A percentile compares a stretch with the other conserved stretches of the same genome.
Conservation (phyloP, 2,888 invertebrate genomes). For the Frankliniella fusca region DNA sequence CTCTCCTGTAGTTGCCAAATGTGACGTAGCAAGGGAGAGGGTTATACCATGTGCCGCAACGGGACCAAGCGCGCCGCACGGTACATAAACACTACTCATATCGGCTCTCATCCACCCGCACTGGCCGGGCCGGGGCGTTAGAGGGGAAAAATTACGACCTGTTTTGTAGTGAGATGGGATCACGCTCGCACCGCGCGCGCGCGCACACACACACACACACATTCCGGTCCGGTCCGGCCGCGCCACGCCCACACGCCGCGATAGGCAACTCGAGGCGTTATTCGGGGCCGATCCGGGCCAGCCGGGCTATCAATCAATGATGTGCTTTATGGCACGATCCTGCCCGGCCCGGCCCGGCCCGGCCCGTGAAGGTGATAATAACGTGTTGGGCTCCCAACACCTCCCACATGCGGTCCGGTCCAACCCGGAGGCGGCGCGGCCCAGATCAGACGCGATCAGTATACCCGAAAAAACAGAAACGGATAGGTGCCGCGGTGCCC, state of each 20-base stretch:
- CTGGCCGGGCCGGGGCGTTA: neutral
- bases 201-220: neutral
- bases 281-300: neutral
- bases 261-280: neutral
- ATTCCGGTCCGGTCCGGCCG: neutral
- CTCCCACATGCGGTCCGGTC: neutral
- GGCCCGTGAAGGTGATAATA: constrained; percentile 12
- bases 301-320: neutral
- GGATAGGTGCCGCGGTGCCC: no score
- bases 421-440: no score
- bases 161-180: constrained; percentile 18
- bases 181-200: neutral
- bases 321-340: neutral
- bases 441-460: no score
- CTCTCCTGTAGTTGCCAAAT: no score
- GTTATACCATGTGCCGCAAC: no score
- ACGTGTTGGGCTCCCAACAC: neutral
- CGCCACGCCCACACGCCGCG: neutral
- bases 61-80: no score
- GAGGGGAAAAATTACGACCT: constrained; percentile 22
- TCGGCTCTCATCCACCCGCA: neutral
- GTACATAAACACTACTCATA: neutral
- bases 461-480: no score
- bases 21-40: no score
- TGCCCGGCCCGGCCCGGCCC: neutral